These are phyloP conservation scores for Tachysurus fulvidraco DNA, from an alignment of 2,113 vertebrate species.

Conservation along the genomic window DNA sequence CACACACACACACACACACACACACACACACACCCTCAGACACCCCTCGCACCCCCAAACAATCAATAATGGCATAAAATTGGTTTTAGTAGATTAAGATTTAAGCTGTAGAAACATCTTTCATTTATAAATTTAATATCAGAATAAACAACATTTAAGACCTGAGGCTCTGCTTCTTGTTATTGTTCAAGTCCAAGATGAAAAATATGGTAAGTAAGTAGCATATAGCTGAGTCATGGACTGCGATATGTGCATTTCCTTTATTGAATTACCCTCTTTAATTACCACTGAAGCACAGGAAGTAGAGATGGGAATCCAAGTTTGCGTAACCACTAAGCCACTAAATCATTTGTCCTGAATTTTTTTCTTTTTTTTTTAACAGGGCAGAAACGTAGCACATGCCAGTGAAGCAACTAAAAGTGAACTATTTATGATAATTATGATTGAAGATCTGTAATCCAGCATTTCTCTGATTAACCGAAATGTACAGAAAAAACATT, in stretches of 20 bases:
- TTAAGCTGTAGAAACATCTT: slow-evolving; percentile 45
- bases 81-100: slow-evolving; percentile 27
- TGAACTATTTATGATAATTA: not conserved
- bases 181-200: slow-evolving; percentile 34
- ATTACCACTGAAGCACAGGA: not conserved
- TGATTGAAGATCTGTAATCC: not conserved
- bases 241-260: not conserved
- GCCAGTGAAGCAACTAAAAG: not conserved
- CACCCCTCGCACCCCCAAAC: not conserved
- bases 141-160: slow-evolving; percentile 44
- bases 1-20: not conserved
- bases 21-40: not conserved
- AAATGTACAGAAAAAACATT: not conserved
- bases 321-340: too few relatives aligned
- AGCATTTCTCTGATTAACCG: not conserved
- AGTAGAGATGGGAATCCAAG: not conserved
- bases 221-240: not conserved
- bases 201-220: slow-evolving; percentile 18
- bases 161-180: slow-evolving; percentile 27
- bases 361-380: not conserved
- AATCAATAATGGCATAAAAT: slow-evolving; percentile 26
- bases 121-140: slow-evolving; percentile 50
- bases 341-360: too few relatives aligned
- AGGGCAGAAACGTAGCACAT: not conserved
- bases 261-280: not conserved